Evolutionary conservation across 2,888 invertebrate genomes (phyloP).

Genomic region (Biston stratarius): DNA sequence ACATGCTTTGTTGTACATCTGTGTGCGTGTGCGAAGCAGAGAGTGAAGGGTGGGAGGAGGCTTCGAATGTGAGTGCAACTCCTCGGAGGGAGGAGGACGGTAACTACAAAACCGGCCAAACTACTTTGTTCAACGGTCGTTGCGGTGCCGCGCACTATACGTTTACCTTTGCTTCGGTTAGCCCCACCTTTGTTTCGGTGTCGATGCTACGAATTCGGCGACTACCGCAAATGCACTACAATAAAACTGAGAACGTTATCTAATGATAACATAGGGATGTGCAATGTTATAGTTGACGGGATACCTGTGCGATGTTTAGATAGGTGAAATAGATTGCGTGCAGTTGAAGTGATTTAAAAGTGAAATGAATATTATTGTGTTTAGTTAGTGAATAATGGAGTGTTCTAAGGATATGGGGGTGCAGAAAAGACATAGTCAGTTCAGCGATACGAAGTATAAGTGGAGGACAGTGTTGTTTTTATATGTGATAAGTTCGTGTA

Average conservation of each 20-base stretch:
- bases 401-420: slow-evolving; percentile 79
- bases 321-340: slow-evolving; percentile 62
- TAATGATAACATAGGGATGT: slow-evolving; percentile 49
- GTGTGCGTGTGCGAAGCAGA: slow-evolving; percentile 38
- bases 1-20: not conserved
- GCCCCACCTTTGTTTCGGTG: slow-evolving; percentile 82
- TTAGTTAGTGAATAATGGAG: slow-evolving; percentile 72
- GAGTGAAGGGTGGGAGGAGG: slow-evolving; percentile 63
- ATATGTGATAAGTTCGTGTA: slow-evolving; percentile 61
- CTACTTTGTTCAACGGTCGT: slow-evolving; percentile 84
- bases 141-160: slow-evolving; percentile 76
- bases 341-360: slow-evolving; percentile 68
- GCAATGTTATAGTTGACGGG: slow-evolving; percentile 47
- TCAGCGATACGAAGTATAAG: slow-evolving; percentile 84
- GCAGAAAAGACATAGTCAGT: slow-evolving; percentile 83
- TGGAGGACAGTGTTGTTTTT: slow-evolving; percentile 80
- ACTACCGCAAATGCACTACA: slow-evolving; percentile 43
- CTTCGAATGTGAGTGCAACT: slow-evolving; percentile 69
- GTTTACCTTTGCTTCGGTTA: slow-evolving; percentile 64
- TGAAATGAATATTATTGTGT: slow-evolving; percentile 77
- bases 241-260: slow-evolving; percentile 38
- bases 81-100: slow-evolving; percentile 60
- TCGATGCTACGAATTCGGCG: slow-evolving; percentile 56
- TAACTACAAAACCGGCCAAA: slow-evolving; percentile 77
- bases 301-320: slow-evolving; percentile 67